These are phyloP conservation scores for Epizoanthus ramosus DNA, from an alignment of 92 coral and sea anemone species.

Conservation along the genomic window DNA sequence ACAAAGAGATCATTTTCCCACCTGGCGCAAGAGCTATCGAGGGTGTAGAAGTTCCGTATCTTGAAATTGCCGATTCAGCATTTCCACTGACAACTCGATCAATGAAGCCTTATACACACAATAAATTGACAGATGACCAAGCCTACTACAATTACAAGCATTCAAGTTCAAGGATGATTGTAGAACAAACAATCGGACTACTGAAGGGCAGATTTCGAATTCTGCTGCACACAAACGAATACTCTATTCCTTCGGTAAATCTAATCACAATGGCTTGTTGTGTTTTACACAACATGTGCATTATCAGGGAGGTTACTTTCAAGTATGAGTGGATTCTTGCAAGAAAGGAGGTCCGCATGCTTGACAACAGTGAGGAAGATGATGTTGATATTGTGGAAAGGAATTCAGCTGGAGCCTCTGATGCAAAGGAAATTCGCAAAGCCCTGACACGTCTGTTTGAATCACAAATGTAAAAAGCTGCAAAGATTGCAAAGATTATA, in stretches of 20 bases:
- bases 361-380: slow-evolving; percentile 58
- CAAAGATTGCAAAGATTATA: no score
- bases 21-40: slow-evolving; percentile 61
- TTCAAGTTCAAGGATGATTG: slow-evolving; percentile 63
- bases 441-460: slow-evolving; percentile 46
- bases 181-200: slow-evolving; percentile 61
- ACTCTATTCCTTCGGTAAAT: slow-evolving; percentile 60
- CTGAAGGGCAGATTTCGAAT: slow-evolving; percentile 61
- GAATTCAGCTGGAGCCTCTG: slow-evolving; percentile 44
- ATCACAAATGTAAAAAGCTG: no score
- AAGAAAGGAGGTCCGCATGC: slow-evolving; percentile 51
- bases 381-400: slow-evolving; percentile 61
- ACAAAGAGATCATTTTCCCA: slow-evolving; percentile 55
- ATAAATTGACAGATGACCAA: slow-evolving; percentile 62
- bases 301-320: slow-evolving; percentile 60
- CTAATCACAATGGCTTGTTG: slow-evolving; percentile 56
- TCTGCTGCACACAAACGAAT: slow-evolving; percentile 53
- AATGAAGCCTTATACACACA: slow-evolving; percentile 64
- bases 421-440: slow-evolving; percentile 59
- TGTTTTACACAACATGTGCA: slow-evolving; percentile 58
- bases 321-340: slow-evolving; percentile 65
- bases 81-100: slow-evolving; percentile 51
- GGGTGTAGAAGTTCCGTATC: slow-evolving; percentile 49
- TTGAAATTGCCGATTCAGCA: slow-evolving; percentile 46
- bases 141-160: slow-evolving; percentile 64